Evolutionary conservation across 1,140 invertebrate genomes (phyloP), one percentile per base, ranked within the genome.

Genomic region (Drosophila rhopaloa): DNA sequence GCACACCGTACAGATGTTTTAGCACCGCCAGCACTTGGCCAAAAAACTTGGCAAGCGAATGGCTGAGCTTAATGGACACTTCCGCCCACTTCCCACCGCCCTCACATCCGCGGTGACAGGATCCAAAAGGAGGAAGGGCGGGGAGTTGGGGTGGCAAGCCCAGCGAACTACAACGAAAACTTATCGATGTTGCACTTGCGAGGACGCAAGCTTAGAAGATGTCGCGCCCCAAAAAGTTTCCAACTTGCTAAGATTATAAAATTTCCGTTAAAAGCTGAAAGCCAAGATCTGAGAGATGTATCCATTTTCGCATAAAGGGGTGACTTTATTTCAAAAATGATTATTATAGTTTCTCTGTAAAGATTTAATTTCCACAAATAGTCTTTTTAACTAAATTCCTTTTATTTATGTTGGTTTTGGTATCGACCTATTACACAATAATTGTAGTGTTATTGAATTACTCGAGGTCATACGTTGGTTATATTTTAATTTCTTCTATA

Each of bases 181-280:
- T 86, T 85, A 82, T 85, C 79, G 82, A 76, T 85, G 79, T 71
- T 86, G 82, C 83, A 86, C 79, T 86, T 81, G 74, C 41, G 47
- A 54, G 63, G 76, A 48, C 67, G 81, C 55, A 67, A 58, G 71
- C 80, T 79, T 62, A 62, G 50, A 53, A 67, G 51, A 60, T 19
- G 43, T 40, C 27, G 35, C 47, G 13, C 19, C 19, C 43, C 44
- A 4, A 57, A 40, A 61, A 70, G 46, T 84, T 84, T 80, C 53
- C 57, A 76, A 71, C 57, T 43, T 32, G 38, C 41, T 32, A 79
- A 75, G 80, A 79, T 82, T 78, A 82, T 57, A 54, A 73, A 73
- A 81, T 67, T 62, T 46, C 65, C 65, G 65, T 72, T 84, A 83
- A 84, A 84, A 80, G 80, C 81, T 76, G 48, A 73, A 61, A 73